Evolutionary conservation across 2,797 vertebrate genomes (phyloP), one percentile per base, ranked within the genome.

Genomic region (Novumbra hubbsi): DNA sequence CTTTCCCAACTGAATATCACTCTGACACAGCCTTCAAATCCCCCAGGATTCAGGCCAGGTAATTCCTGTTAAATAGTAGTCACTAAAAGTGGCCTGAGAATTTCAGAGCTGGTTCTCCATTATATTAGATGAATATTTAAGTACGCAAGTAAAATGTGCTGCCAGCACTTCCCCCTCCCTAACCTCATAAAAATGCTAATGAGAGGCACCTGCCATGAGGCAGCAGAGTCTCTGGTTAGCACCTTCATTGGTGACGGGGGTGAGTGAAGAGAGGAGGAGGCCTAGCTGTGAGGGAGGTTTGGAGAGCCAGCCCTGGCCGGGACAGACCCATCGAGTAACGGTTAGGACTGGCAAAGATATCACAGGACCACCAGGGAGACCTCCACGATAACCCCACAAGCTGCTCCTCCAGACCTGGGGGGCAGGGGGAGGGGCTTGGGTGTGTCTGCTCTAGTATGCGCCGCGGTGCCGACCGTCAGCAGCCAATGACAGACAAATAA

Each of bases 401-500:
- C 15, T 16, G 57, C 70, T 78, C 62, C 77, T 2, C 4, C 69
- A 32, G 78, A 69, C 48, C 69, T 77, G 5, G 27, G 21, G 55
- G 67, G 49, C 41, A 68, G 69, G 8, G 5, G 41, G n/a, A 34
- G 57, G 30, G 15, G 5, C 12, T 9, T n/a, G 41, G n/a, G 21
- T 21, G 21, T 57, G 21, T 57, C 50, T 1, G 70, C 24, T 80
- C 73, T 71, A 72, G 50, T 71, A 78, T 83, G 66, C 49, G 1
- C 64, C 17, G 14, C 38, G 41, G 73, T 7, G 45, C 57, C 73
- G 63, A 80, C 72, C 80, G 64, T 79, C 77, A 78, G 75, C 79
- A 70, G 78, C 72, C 75, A 70, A 65, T 76, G 80, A 84, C 83
- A 83, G 75, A 84, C n/a, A 81, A 86, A 81, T 78, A 81, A 81